Conservation (phyloP, 2,888 invertebrate genomes). For the Kuschelorhynchus macadamiae region DNA sequence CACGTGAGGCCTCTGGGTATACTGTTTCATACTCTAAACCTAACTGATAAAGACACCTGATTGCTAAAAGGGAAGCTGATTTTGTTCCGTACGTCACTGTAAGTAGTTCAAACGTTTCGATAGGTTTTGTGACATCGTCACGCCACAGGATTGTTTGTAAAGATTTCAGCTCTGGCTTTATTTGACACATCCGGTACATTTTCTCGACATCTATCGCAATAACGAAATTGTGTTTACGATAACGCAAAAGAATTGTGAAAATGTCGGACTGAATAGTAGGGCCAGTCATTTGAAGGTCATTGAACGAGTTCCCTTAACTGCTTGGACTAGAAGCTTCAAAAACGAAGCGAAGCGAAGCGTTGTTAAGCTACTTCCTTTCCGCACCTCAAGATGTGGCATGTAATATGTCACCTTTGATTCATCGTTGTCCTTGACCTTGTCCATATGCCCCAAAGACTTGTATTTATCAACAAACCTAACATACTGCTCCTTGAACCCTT, state of each 20-base stretch:
- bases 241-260: constrained; percentile 1
- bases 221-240: neutral
- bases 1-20: neutral
- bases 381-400: constrained; percentile 34
- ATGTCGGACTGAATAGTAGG: neutral
- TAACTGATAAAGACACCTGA: neutral
- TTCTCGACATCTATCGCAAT: too few species aligned
- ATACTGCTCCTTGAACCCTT: too few species aligned
- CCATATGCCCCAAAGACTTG: too few species aligned
- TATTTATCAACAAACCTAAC: neutral
- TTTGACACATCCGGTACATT: constrained; percentile 2
- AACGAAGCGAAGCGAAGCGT: neutral
- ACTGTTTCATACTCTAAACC: too few species aligned
- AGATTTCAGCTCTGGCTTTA: neutral
- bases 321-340: constrained; percentile 1
- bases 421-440: neutral
- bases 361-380: neutral
- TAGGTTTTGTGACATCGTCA: neutral
- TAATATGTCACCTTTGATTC: constrained; percentile 13
- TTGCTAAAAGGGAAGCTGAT: neutral
- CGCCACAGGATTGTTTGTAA: constrained; percentile 3
- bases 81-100: neutral
- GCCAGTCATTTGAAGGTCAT: constrained; percentile 11
- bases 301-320: neutral
- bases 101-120: too few species aligned